phyloP scores from a whole-genome alignment of 2,113 vertebrate species.

The Pollachius pollachius region DNA sequence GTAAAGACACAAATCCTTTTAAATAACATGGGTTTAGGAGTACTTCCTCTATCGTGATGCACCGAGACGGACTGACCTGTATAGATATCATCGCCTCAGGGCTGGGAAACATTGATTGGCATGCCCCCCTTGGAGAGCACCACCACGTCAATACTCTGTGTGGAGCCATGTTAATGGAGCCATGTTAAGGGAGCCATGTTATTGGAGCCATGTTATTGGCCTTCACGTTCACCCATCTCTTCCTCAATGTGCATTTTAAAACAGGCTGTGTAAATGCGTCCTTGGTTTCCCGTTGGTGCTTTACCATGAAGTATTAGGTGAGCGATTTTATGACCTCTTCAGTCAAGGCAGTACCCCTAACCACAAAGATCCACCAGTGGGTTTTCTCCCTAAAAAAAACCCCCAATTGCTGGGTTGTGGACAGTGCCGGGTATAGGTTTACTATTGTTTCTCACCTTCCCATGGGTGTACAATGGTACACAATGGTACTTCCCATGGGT shows the following conservation, averaged over 20 bases:
- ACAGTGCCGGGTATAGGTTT: slow-evolving; percentile 23
- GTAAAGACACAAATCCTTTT: no score
- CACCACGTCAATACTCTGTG: slow-evolving; percentile 31
- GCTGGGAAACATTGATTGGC: slow-evolving; percentile 40
- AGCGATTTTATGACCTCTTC: slow-evolving; percentile 4
- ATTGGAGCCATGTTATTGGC: slow-evolving; percentile 31
- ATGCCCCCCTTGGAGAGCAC: slow-evolving; percentile 11
- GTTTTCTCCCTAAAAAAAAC: not conserved
- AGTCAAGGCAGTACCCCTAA: slow-evolving; percentile 28
- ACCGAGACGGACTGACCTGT: slow-evolving; percentile 3
- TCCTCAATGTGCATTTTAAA: not conserved
- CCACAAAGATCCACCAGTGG: slow-evolving; percentile 11
- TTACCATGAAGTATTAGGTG: slow-evolving; percentile 2
- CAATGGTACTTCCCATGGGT: no score
- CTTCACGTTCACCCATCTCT: slow-evolving; percentile 33
- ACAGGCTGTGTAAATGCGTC: not conserved
- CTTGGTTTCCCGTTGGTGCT: slow-evolving; percentile 10
- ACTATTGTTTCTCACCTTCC: slow-evolving; percentile 53
- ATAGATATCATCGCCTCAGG: slow-evolving; percentile 26
- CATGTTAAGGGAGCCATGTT: slow-evolving; percentile 26
- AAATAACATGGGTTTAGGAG: no score
- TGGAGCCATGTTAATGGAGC: slow-evolving; percentile 8
- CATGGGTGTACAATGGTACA: slow-evolving; percentile 54
- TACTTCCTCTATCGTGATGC: no score
- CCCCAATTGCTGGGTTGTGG: not conserved